Evolutionary conservation across 2,113 vertebrate genomes (phyloP).

Genomic region (Callocephalon fimbriatum): DNA sequence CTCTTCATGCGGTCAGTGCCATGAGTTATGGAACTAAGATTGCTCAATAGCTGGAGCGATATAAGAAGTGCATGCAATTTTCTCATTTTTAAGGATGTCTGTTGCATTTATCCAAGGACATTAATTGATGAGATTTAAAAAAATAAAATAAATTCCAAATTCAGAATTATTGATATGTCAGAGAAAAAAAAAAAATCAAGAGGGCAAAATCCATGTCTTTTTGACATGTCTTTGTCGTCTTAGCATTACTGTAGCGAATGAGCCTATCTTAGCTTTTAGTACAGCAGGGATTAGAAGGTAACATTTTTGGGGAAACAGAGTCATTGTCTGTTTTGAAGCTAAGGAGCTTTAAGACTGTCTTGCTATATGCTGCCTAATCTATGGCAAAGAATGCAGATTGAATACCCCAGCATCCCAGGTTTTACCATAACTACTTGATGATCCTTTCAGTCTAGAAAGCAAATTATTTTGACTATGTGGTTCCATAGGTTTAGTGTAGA

Average conservation of each 20-base stretch:
- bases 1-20: background rate
- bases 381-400: background rate
- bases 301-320: background rate
- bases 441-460: background rate
- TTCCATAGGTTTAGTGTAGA: background rate
- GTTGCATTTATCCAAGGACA: background rate
- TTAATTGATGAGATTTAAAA: background rate
- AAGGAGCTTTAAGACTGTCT: background rate
- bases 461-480: background rate
- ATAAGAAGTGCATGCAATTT: background rate
- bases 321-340: background rate
- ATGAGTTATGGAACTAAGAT: background rate
- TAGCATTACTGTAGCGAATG: background rate
- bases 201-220: background rate
- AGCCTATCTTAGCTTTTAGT: background rate
- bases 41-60: background rate
- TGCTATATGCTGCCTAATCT: background rate
- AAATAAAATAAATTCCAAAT: background rate
- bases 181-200: background rate
- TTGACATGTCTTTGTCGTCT: background rate
- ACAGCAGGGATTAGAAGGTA: background rate
- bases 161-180: background rate
- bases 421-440: background rate
- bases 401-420: background rate
- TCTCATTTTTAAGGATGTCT: background rate